phyloP scores from a whole-genome alignment of 2,797 vertebrate genomes.

The Cynopterus sphinx region DNA sequence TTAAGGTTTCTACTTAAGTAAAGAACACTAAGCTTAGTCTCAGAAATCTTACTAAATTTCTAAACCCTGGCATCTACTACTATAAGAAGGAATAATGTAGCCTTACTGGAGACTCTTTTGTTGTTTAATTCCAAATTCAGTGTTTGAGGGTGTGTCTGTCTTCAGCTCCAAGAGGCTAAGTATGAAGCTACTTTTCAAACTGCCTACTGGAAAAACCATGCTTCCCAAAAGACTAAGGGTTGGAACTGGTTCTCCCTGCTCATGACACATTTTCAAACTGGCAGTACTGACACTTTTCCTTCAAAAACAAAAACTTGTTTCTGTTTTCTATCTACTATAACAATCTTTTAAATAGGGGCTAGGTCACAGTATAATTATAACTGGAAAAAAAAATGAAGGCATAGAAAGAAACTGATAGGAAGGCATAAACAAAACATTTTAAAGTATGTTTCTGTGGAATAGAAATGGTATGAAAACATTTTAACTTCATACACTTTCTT shows the following conservation, averaged over 20 bases:
- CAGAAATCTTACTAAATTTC: constrained; percentile 26
- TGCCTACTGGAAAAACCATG: neutral
- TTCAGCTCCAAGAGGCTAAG: neutral
- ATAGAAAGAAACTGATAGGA: constrained; percentile 20
- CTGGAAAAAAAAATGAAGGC: neutral
- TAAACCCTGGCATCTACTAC: neutral
- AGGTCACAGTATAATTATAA: constrained; percentile 8
- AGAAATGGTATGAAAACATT: neutral
- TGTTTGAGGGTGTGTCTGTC: neutral
- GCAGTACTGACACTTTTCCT: neutral
- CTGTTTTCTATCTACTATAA: neutral
- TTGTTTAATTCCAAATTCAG: constrained; percentile 14
- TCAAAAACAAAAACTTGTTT: constrained; percentile 45
- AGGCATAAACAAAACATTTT: constrained; percentile 22
- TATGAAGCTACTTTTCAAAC: neutral
- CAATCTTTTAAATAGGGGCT: constrained; percentile 25
- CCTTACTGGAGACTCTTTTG: neutral
- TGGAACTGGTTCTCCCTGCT: constrained; percentile 17
- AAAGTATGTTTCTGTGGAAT: neutral
- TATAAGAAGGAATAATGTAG: neutral
- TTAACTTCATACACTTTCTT: constrained; percentile 10
- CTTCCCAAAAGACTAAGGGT: neutral
- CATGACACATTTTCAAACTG: constrained; percentile 3
- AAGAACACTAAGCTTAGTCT: constrained; percentile 14
- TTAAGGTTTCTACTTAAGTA: constrained; percentile 18